Base-by-base conservation (phyloP, 2,888 invertebrate genomes). In the Philereme vetulata region DNA sequence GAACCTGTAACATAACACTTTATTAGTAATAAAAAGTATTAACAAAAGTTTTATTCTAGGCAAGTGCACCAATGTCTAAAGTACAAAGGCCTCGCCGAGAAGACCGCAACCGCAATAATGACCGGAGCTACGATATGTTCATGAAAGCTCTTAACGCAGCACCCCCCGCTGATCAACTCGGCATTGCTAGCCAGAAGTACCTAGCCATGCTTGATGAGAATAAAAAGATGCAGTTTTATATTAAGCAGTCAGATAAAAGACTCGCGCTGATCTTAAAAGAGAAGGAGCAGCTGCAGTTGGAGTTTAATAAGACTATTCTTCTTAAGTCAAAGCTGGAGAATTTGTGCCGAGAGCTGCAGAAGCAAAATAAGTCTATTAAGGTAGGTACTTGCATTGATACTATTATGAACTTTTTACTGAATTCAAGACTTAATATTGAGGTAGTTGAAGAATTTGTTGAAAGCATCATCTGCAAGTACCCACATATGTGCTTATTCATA, bases 321-420 rank as follows among this genome's bases (percentile, higher is more conserved):
- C 95, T 97, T 49, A 95, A 96, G 67, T 95, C 96, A 34, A 95
- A 97, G 77, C 88, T 99, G 70, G 98, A 98, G 83, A 96, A 95
- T 79, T 93, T 99, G 4, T 98, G 98, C 80, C 91, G 98, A 7
- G 98, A 98, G 82, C 93, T 99, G 47, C 98, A 98, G 86, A 96
- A 96, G 79, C 96, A 98, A 74, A 98, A 98, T 81, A 98, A 98
- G 83, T 94, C 96, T 51, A 96, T 98, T 11, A 97, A 97, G 93
- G 96, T 96, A 88, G 21, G 21, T 21, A 21, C 21, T 21, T 21
- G 21, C 21, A 21, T 1, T 21, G 21, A 21, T 21, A n/a, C n/a
- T n/a, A n/a, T n/a, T n/a, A n/a, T n/a, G n/a, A n/a, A n/a, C n/a
- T n/a, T n/a, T n/a, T n/a, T n/a, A n/a, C n/a, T n/a, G n/a, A n/a